Evolutionary conservation across 2,113 vertebrate species (phyloP).

Genomic region (Chelonoidis abingdonii): DNA sequence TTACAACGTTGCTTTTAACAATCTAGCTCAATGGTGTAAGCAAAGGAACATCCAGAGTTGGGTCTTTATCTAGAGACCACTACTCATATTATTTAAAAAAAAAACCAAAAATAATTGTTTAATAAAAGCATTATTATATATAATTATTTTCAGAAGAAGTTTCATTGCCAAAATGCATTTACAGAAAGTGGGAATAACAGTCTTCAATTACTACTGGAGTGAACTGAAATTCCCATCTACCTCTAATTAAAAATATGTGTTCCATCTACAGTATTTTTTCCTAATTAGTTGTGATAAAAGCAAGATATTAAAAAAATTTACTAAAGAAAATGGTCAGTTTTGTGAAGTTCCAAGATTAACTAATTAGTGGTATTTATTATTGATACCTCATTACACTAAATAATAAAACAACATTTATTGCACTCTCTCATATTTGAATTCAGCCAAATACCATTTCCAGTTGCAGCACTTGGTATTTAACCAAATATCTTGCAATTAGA

Average conservation of each 20-base stretch:
- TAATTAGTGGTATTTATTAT: neutral
- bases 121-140: neutral
- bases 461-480: neutral
- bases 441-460: neutral
- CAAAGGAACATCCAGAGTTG: neutral
- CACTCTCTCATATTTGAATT: neutral
- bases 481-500: neutral
- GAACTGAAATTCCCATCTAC: fast-evolving
- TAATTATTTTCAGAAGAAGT: neutral
- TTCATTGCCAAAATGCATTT: neutral
- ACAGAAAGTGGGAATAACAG: neutral
- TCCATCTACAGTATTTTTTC: neutral
- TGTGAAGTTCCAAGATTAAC: neutral
- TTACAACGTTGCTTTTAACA: fast-evolving
- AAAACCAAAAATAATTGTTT: neutral
- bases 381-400: neutral
- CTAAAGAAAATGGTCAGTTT: neutral
- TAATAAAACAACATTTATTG: neutral
- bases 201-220: neutral
- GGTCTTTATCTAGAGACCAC: neutral
- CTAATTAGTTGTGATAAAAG: neutral
- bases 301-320: neutral
- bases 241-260: neutral
- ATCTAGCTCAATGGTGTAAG: neutral
- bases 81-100: neutral